Evolutionary conservation across 1,140 invertebrate species (phyloP).

Genomic region (Solenopsis invicta): DNA sequence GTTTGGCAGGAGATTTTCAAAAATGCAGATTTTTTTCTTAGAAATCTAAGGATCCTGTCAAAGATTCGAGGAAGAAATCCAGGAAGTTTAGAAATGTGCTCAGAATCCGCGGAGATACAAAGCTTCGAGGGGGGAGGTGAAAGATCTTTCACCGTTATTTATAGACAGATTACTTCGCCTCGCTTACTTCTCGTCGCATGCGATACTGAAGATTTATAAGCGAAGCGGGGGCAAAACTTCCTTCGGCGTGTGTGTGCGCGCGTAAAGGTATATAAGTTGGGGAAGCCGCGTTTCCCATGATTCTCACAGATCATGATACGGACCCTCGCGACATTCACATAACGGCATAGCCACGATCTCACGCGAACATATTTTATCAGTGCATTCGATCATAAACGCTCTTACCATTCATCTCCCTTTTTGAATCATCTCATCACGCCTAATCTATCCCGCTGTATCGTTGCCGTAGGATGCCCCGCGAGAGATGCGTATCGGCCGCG

Average conservation of each 20-base stretch:
- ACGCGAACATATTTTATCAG: slow-evolving; percentile 74
- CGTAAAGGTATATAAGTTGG: slow-evolving; percentile 25
- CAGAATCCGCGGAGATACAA: not conserved
- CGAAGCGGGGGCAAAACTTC: slow-evolving; percentile 47
- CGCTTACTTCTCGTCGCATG: slow-evolving; percentile 27
- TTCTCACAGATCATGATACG: slow-evolving; percentile 73
- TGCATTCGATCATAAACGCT: slow-evolving; percentile 78
- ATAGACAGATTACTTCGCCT: slow-evolving; percentile 33
- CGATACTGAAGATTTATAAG: slow-evolving; percentile 53
- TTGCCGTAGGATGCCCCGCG: not conserved
- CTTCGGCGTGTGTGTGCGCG: slow-evolving; percentile 24
- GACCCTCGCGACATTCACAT: slow-evolving; percentile 57
- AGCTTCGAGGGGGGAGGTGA: not conserved
- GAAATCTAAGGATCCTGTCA: not conserved
- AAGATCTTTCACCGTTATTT: slow-evolving; percentile 36
- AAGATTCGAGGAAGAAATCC: not conserved
- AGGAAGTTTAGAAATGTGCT: not conserved
- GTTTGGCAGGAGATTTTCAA: not conserved
- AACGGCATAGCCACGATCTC: slow-evolving; percentile 66
- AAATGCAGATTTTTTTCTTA: not conserved
- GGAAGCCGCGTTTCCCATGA: slow-evolving; percentile 66
- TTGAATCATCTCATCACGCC: slow-evolving; percentile 75
- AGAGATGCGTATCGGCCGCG: not conserved
- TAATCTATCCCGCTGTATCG: slow-evolving; percentile 64
- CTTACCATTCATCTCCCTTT: slow-evolving; percentile 73